phyloP scores from a whole-genome alignment of 2,113 vertebrate species.

The Pelusios castaneus region DNA sequence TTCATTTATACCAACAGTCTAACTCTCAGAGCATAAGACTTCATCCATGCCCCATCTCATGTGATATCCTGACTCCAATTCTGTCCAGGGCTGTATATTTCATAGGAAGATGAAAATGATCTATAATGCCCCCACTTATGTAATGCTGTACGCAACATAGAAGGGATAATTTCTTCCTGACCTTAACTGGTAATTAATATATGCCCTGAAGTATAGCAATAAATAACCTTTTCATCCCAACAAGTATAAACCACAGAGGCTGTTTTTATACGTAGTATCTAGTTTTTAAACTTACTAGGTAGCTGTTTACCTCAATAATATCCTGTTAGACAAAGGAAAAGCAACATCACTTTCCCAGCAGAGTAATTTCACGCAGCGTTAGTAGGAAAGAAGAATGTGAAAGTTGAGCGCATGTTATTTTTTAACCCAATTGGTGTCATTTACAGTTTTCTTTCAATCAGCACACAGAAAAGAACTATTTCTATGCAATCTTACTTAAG shows the following conservation, averaged over 20 bases:
- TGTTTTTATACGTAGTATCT: not conserved
- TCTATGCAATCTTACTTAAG: not conserved
- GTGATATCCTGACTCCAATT: not conserved
- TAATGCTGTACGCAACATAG: not conserved
- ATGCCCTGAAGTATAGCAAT: not conserved
- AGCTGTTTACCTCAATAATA: not conserved
- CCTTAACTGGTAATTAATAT: not conserved
- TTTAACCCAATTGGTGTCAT: not conserved
- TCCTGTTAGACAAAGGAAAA: not conserved
- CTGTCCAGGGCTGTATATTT: not conserved
- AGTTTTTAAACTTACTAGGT: not conserved
- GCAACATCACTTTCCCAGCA: conserved; percentile 6
- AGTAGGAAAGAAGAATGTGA: not conserved
- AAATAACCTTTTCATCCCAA: not conserved
- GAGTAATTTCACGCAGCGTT: not conserved
- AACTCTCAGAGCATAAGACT: not conserved
- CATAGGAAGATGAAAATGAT: not conserved
- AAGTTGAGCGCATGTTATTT: not conserved
- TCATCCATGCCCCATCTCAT: not conserved
- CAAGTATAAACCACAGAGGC: not conserved
- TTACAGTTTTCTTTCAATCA: not conserved
- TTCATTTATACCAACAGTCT: not conserved
- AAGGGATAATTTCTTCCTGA: not conserved
- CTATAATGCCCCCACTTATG: not conserved
- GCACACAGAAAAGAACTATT: not conserved